A percentile compares a stretch with the other conserved stretches of the same genome.
phyloP scores from a whole-genome alignment of 2,113 vertebrate species.

The Noctilio leporinus region DNA sequence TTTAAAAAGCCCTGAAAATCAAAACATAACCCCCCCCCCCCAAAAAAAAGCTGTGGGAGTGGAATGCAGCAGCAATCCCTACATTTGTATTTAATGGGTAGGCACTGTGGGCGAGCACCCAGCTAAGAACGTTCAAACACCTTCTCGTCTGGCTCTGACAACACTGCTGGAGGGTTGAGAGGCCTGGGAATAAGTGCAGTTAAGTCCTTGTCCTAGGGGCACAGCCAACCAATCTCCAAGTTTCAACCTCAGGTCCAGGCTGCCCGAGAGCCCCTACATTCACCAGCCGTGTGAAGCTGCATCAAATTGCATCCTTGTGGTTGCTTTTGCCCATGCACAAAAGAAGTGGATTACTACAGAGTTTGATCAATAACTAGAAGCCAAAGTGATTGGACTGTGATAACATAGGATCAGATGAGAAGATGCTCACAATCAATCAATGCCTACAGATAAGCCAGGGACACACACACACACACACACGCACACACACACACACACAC shows the following conservation, averaged over 20 bases:
- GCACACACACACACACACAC: background rate
- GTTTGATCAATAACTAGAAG: background rate
- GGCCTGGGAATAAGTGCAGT: background rate
- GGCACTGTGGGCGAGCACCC: background rate
- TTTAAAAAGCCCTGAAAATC: background rate
- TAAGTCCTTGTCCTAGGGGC: background rate
- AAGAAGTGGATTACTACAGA: background rate
- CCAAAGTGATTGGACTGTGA: background rate
- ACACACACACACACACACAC: background rate
- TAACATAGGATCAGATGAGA: background rate
- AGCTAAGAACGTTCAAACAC: background rate
- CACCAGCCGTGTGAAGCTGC: too few species aligned
- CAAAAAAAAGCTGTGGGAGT: background rate
- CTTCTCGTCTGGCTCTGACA: background rate
- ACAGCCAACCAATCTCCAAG: background rate
- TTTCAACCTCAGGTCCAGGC: background rate
- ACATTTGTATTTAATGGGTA: background rate
- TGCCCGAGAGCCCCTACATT: background rate
- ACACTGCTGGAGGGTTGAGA: background rate
- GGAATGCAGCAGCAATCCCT: background rate
- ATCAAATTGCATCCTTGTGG: background rate
- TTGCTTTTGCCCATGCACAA: background rate
- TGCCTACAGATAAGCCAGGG: background rate
- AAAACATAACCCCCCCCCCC: background rate
- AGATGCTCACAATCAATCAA: background rate